Conservation (phyloP, 2,113 vertebrate species). For the Porphyrio hochstetteri region DNA sequence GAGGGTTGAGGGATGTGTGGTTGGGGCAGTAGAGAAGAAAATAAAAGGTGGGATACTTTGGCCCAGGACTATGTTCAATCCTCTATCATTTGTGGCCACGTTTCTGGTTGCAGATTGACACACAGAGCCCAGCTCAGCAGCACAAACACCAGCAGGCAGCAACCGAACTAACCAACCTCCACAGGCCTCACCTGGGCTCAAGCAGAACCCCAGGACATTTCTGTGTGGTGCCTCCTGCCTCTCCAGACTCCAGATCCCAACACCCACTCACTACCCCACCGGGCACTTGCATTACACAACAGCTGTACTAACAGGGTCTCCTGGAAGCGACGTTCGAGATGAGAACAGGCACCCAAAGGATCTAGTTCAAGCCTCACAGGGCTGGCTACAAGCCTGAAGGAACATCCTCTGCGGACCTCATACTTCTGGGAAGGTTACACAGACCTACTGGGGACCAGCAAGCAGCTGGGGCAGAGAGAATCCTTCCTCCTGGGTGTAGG, state of each 20-base stretch:
- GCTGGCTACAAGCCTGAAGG: neutral
- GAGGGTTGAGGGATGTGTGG: fast-evolving
- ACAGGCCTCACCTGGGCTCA: neutral
- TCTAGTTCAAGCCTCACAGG: neutral
- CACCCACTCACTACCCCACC: fast-evolving
- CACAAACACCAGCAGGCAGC: neutral
- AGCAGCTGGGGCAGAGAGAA: neutral
- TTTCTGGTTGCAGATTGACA: neutral
- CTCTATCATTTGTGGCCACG: fast-evolving
- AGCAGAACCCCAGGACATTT: neutral
- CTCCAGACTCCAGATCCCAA: neutral
- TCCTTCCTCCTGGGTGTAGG: neutral
- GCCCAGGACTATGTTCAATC: neutral
- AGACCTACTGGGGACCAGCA: too few relatives aligned
- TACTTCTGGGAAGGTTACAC: neutral
- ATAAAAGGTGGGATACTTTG: neutral
- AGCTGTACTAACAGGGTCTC: neutral
- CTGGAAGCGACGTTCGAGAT: neutral
- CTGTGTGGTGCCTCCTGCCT: neutral
- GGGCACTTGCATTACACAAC: neutral
- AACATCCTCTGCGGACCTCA: neutral
- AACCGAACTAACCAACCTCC: neutral
- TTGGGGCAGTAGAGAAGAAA: neutral
- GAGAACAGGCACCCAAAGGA: neutral
- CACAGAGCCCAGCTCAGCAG: neutral